Evolutionary conservation across 2,888 invertebrate species (phyloP).

Genomic region (Glyphotaelius pellucidus): DNA sequence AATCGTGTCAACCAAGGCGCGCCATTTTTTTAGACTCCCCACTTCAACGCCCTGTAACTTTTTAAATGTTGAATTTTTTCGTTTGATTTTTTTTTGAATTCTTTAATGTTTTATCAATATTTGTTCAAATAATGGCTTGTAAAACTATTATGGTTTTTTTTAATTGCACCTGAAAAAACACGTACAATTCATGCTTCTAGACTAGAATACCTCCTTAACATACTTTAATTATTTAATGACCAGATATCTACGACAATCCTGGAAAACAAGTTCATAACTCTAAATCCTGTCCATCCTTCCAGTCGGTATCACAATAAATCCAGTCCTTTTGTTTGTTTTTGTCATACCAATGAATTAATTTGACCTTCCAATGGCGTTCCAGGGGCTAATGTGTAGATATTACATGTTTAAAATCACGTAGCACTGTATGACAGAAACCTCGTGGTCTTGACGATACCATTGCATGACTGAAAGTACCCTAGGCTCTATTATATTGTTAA

Average conservation of each 20-base stretch:
- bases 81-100: too few relatives aligned
- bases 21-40: too few relatives aligned
- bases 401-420: background rate
- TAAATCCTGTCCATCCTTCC: background rate
- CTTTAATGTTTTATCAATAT: too few relatives aligned
- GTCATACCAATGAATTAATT: background rate
- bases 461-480: background rate
- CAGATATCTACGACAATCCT: background rate
- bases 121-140: too few relatives aligned
- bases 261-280: background rate
- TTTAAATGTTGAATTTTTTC: too few relatives aligned
- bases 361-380: background rate
- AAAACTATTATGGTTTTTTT: too few relatives aligned
- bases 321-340: background rate
- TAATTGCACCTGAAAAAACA: too few relatives aligned
- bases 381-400: background rate
- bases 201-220: too few relatives aligned
- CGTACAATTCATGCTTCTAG: too few relatives aligned
- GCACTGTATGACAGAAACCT: background rate
- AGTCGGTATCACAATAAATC: background rate
- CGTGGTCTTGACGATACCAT: background rate
- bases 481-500: background rate
- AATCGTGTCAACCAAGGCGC: too few relatives aligned
- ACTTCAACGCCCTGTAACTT: too few relatives aligned
- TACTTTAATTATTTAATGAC: too few relatives aligned